A percentile compares a stretch with the other conserved stretches of the same genome.
phyloP scores from a whole-genome alignment of 2,113 vertebrate genomes.

The Aptenodytes forsteri region DNA sequence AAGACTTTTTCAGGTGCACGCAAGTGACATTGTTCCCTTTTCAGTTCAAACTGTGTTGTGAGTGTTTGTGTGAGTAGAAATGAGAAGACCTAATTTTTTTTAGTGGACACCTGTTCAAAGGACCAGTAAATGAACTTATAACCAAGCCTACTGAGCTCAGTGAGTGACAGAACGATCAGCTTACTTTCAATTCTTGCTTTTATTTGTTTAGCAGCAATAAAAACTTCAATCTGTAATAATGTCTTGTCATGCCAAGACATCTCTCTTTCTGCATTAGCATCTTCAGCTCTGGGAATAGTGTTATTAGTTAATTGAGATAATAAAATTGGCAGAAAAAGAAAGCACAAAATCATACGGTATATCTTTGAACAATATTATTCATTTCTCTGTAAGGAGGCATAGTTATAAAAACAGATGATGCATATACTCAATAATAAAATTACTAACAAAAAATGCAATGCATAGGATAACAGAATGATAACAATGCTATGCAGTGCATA shows the following conservation, averaged over 20 bases:
- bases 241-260: background rate
- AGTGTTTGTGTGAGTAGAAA: background rate
- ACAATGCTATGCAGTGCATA: background rate
- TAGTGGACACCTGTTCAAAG: background rate
- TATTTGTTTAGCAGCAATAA: background rate
- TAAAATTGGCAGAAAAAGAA: background rate
- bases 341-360: background rate
- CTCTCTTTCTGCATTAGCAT: background rate
- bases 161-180: background rate
- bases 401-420: background rate
- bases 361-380: background rate
- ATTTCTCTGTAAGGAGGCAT: background rate
- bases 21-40: background rate
- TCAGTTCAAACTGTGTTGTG: background rate
- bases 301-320: background rate
- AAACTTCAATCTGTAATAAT: background rate
- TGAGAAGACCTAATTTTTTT: background rate
- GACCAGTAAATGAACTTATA: background rate
- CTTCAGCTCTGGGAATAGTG: background rate
- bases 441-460: background rate
- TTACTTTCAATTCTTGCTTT: background rate
- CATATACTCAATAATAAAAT: background rate
- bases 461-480: background rate
- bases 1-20: fast-evolving
- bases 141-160: background rate